Evolutionary conservation across 2,113 vertebrate genomes (phyloP).

Genomic region (Lepus timidus): DNA sequence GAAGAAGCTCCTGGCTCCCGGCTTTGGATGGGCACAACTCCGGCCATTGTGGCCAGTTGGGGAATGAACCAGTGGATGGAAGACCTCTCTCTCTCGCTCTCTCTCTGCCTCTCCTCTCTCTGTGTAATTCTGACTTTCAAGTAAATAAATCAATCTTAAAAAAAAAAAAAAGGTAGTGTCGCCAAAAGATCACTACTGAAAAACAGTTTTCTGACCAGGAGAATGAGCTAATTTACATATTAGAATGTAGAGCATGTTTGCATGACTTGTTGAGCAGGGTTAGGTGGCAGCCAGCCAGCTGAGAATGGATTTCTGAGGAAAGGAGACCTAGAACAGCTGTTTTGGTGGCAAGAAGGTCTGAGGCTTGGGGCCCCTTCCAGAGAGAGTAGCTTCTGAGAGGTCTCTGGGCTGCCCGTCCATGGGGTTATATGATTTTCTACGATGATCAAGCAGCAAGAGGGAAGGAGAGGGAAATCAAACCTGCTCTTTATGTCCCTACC

Average conservation of each 20-base stretch:
- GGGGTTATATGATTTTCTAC: not conserved
- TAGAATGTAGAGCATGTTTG: not conserved
- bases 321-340: not conserved
- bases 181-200: not conserved
- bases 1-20: too few species aligned
- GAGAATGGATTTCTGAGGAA: constrained; percentile 27
- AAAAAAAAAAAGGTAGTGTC: not conserved
- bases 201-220: not conserved
- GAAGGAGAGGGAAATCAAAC: not conserved
- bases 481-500: not conserved
- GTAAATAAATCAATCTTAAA: too few species aligned
- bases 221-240: not conserved
- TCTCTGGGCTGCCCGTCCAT: not conserved
- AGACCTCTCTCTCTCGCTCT: too few species aligned
- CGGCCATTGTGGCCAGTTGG: too few species aligned
- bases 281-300: not conserved
- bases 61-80: too few species aligned
- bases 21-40: too few species aligned
- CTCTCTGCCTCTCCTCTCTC: too few species aligned
- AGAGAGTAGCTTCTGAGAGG: not conserved
- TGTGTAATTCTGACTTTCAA: too few species aligned
- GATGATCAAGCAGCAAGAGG: not conserved
- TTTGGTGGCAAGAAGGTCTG: not conserved
- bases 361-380: not conserved
- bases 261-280: not conserved